Evolutionary conservation across 2,797 vertebrate species (phyloP).

Genomic region (Limosa lapponica): DNA sequence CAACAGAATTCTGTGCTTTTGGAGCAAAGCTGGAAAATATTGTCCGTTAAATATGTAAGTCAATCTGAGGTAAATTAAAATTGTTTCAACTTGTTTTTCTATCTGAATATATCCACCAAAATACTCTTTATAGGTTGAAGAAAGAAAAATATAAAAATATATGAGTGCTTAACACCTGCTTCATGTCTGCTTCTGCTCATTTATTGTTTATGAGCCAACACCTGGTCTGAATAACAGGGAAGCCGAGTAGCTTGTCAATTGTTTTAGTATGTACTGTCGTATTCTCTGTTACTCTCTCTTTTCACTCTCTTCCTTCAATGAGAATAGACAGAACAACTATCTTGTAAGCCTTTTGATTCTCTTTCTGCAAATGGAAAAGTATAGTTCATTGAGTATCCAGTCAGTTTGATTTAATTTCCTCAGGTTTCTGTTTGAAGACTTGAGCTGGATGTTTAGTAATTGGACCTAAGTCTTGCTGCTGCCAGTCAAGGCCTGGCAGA

Average conservation of each 20-base stretch:
- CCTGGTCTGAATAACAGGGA: neutral
- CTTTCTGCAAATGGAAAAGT: neutral
- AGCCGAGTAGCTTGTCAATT: neutral
- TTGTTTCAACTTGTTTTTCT: neutral
- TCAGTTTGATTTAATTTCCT: neutral
- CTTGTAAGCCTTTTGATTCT: neutral
- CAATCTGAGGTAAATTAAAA: neutral
- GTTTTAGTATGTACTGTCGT: neutral
- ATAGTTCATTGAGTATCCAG: neutral
- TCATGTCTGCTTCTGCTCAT: neutral
- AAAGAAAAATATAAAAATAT: neutral
- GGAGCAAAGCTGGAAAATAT: neutral
- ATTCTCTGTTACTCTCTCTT: neutral
- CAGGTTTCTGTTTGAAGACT: neutral
- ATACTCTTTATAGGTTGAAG: neutral
- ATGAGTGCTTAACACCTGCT: neutral
- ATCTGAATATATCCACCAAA: accelerated
- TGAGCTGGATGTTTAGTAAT: neutral
- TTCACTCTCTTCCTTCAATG: neutral
- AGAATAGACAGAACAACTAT: neutral
- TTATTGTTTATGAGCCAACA: neutral
- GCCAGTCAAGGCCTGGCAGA: neutral
- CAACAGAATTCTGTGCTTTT: neutral
- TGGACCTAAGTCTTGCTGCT: neutral
- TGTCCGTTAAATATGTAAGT: neutral